These are phyloP conservation scores for Sprattus sprattus DNA, from an alignment of 2,113 vertebrate genomes.

Conservation along the genomic window DNA sequence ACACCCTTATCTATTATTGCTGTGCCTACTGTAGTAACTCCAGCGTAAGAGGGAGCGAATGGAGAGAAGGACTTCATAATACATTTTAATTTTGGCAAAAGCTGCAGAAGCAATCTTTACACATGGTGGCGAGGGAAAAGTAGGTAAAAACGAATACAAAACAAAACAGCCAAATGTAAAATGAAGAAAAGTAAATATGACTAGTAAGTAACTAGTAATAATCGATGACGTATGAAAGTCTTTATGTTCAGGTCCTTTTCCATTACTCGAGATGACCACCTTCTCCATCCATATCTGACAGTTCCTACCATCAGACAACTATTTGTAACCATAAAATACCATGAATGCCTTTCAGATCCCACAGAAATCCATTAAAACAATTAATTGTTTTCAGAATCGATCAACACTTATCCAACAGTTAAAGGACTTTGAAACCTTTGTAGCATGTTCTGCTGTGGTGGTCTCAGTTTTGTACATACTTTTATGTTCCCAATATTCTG, in stretches of 20 bases:
- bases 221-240: neutral
- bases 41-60: neutral
- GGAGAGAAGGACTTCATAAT: neutral
- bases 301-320: neutral
- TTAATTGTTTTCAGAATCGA: neutral
- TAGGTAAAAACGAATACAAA: neutral
- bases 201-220: neutral
- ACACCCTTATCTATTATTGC: neutral
- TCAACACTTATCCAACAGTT: neutral
- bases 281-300: neutral
- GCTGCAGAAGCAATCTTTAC: neutral
- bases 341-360: neutral
- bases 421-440: neutral
- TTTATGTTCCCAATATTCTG: neutral
- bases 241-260: neutral
- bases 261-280: neutral
- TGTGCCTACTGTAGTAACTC: neutral
- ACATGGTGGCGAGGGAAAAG: neutral
- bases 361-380: neutral
- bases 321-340: neutral
- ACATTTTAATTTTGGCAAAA: neutral
- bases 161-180: conserved; percentile 8
- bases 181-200: neutral
- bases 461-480: neutral
- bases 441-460: neutral